These are phyloP conservation scores for Perodicticus potto DNA, from an alignment of 2,797 vertebrate species.

Conservation along the genomic window DNA sequence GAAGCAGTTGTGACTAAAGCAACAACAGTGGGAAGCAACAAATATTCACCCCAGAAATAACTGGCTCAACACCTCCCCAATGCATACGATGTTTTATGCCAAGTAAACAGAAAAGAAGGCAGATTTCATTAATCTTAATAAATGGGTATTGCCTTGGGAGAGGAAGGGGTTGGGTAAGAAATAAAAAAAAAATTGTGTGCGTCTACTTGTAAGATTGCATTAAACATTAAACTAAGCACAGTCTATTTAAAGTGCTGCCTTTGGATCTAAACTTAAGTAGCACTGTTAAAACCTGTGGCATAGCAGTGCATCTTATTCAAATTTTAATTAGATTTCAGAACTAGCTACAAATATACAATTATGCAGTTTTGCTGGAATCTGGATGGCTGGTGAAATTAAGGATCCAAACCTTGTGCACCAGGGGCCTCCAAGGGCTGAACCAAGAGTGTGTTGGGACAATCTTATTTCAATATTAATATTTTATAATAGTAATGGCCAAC, in stretches of 20 bases:
- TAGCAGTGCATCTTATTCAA: slow-evolving; percentile 78
- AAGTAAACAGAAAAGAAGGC: slow-evolving; percentile 75
- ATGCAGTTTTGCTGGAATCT: slow-evolving; percentile 67
- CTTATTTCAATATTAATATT: slow-evolving; percentile 69
- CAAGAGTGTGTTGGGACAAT: neutral
- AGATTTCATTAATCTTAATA: slow-evolving; percentile 84
- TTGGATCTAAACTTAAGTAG: slow-evolving; percentile 73
- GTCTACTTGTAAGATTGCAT: slow-evolving; percentile 76
- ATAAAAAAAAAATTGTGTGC: slow-evolving; percentile 52
- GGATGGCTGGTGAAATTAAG: slow-evolving; percentile 63
- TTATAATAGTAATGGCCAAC: slow-evolving; percentile 35
- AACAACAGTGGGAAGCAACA: neutral
- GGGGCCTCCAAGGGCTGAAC: neutral
- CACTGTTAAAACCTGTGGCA: slow-evolving; percentile 81
- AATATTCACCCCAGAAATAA: slow-evolving; percentile 49
- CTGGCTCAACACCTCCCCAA: slow-evolving; percentile 34
- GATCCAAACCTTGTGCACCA: slow-evolving; percentile 1
- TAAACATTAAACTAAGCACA: slow-evolving; percentile 79
- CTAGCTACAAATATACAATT: slow-evolving; percentile 76
- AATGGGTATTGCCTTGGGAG: slow-evolving; percentile 72
- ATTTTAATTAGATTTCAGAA: slow-evolving; percentile 82
- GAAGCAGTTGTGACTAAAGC: neutral
- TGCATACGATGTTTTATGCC: slow-evolving; percentile 70
- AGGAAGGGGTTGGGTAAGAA: slow-evolving; percentile 62
- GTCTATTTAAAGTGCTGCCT: slow-evolving; percentile 79